A percentile compares a stretch with the other conserved stretches of the same genome.
phyloP scores from a whole-genome alignment of 2,888 invertebrate species.

The Caenorhabditis sinica region DNA sequence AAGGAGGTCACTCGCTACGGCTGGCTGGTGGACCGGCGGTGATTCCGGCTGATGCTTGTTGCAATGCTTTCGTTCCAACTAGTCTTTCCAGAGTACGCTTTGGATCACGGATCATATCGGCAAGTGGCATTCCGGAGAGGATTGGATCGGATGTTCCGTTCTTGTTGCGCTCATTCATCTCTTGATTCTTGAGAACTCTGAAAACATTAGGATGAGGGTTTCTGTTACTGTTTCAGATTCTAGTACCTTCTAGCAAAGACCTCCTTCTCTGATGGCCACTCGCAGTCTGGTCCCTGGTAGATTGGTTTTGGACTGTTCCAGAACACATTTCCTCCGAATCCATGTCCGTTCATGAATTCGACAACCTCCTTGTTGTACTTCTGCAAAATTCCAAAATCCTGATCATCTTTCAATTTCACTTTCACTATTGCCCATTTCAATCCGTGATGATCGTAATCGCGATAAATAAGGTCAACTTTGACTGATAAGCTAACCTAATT shows the following conservation, averaged over 20 bases:
- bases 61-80: conserved; percentile 71
- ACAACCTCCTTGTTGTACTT: conserved; percentile 83
- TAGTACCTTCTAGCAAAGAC: conserved; percentile 82
- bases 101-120: conserved; percentile 82
- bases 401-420: conserved; percentile 51
- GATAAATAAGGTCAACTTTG: conserved; percentile 53
- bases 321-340: conserved; percentile 84
- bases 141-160: conserved; percentile 74
- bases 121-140: conserved; percentile 76
- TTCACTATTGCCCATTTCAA: conserved; percentile 13
- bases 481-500: conserved; percentile 66
- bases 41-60: conserved; percentile 64
- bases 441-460: conserved; percentile 36
- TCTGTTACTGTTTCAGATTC: not conserved
- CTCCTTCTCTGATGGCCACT: conserved; percentile 84
- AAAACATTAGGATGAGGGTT: conserved; percentile 7
- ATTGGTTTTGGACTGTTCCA: conserved; percentile 84
- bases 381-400: conserved; percentile 68
- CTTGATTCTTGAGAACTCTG: conserved; percentile 83
- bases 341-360: conserved; percentile 80
- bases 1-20: conserved; percentile 68
- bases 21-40: conserved; percentile 68
- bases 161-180: conserved; percentile 75
- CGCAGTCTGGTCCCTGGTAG: conserved; percentile 84
- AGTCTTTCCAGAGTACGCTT: conserved; percentile 81